Conservation (phyloP, 1,140 invertebrate genomes). For the Sesamia nonagrioides region DNA sequence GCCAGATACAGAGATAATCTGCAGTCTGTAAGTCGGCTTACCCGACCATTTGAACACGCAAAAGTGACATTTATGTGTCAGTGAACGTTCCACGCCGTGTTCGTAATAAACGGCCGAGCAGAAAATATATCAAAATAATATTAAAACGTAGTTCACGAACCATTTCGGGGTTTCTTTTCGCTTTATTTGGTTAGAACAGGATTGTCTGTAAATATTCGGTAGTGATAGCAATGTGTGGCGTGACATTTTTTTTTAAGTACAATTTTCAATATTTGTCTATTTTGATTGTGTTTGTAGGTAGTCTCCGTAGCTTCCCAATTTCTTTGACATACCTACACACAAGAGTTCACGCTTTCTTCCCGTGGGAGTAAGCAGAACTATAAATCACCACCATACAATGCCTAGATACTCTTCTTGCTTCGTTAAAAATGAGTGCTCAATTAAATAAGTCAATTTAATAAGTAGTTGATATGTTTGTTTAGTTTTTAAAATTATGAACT, state of each 20-base stretch:
- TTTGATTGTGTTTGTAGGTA: background rate
- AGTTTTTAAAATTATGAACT: too few relatives aligned
- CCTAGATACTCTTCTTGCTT: too few relatives aligned
- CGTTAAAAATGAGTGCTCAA: too few relatives aligned
- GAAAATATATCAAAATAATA: slow-evolving; percentile 38
- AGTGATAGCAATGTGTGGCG: background rate
- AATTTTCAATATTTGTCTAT: background rate
- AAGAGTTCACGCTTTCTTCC: too few relatives aligned
- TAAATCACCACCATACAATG: too few relatives aligned
- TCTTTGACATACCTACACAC: too few relatives aligned
- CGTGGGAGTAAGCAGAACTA: too few relatives aligned
- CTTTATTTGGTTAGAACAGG: background rate
- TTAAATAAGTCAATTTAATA: too few relatives aligned
- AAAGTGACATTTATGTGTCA: slow-evolving; percentile 66
- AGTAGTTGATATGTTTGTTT: too few relatives aligned
- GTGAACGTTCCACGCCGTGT: slow-evolving; percentile 45
- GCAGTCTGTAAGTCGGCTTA: slow-evolving; percentile 47
- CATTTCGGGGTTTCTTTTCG: slow-evolving; percentile 7
- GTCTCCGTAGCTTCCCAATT: too few relatives aligned
- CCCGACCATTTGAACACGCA: slow-evolving; percentile 51
- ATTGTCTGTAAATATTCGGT: background rate
- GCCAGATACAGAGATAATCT: slow-evolving; percentile 43
- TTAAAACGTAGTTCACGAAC: slow-evolving; percentile 31
- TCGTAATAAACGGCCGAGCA: slow-evolving; percentile 23
- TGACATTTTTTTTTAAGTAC: background rate